Evolutionary conservation across 30 jellyfish, hydroid and myxozoan genomes (phyloP).

Genomic region (Aurelia aurita): DNA sequence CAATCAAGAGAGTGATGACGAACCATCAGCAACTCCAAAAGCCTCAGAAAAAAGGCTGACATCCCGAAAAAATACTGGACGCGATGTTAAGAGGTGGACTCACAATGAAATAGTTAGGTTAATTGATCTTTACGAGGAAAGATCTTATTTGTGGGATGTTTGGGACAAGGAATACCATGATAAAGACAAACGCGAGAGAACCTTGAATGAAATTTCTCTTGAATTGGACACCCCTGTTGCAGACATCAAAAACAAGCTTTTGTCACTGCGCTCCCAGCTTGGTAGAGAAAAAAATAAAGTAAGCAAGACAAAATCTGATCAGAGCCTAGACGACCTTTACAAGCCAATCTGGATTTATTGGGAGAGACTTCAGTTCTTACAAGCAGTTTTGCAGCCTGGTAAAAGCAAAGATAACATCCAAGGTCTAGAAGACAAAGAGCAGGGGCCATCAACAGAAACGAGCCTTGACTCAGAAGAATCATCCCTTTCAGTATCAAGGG

Average conservation of each 20-base stretch:
- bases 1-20: slow-evolving; percentile 4
- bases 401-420: slow-evolving; percentile 53
- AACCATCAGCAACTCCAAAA: not conserved
- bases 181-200: slow-evolving; percentile 7
- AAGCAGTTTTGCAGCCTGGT: slow-evolving; percentile 58
- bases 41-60: slow-evolving; percentile 1
- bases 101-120: slow-evolving; percentile 1
- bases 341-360: slow-evolving; percentile 23
- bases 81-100: slow-evolving; percentile 23
- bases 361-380: slow-evolving; percentile 35
- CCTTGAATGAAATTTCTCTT: not conserved
- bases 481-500: not conserved
- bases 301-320: slow-evolving; percentile 42
- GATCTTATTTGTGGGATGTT: slow-evolving; percentile 36
- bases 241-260: slow-evolving; percentile 16
- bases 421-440: slow-evolving; percentile 1
- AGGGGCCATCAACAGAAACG: not conserved
- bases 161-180: slow-evolving; percentile 12
- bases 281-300: slow-evolving; percentile 34
- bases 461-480: not conserved
- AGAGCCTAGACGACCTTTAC: slow-evolving; percentile 35
- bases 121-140: slow-evolving; percentile 29
- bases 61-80: slow-evolving; percentile 12
- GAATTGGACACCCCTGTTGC: not conserved
- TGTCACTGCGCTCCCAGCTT: slow-evolving; percentile 34